Conservation (phyloP, 2,113 vertebrate species). For the Mola mola region DNA sequence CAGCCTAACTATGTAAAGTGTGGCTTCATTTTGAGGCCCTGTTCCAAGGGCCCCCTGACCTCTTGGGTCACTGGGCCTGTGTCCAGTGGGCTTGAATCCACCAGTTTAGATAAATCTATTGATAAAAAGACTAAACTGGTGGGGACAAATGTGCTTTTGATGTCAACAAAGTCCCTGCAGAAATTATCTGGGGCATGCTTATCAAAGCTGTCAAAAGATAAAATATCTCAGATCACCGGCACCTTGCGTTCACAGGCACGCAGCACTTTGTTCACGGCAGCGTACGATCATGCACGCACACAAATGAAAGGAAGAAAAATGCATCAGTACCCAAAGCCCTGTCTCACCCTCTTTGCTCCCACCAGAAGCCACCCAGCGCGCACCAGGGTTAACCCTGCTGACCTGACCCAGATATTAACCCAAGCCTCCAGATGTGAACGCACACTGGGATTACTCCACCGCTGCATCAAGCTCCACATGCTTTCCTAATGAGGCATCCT, state of each 20-base stretch:
- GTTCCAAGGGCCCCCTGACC: not conserved
- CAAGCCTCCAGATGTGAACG: slow-evolving; percentile 82
- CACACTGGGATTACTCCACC: slow-evolving; percentile 77
- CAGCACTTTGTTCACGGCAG: slow-evolving; percentile 39
- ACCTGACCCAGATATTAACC: slow-evolving; percentile 85
- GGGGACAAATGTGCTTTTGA: slow-evolving; percentile 33
- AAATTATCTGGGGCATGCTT: slow-evolving; percentile 31
- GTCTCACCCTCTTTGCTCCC: slow-evolving; percentile 29
- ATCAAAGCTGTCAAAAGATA: slow-evolving; percentile 19
- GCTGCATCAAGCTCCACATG: slow-evolving; percentile 75
- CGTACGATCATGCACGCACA: no score
- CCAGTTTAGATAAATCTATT: slow-evolving; percentile 7
- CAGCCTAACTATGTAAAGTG: not conserved
- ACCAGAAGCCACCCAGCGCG: slow-evolving; percentile 68
- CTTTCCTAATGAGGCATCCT: slow-evolving; percentile 79
- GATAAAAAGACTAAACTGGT: slow-evolving; percentile 25
- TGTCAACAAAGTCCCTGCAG: slow-evolving; percentile 27
- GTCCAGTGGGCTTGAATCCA: slow-evolving; percentile 3
- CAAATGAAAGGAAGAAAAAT: slow-evolving; percentile 13
- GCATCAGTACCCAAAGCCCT: slow-evolving; percentile 34
- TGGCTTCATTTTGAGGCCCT: no score
- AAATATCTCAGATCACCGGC: slow-evolving; percentile 9
- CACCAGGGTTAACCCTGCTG: slow-evolving; percentile 71
- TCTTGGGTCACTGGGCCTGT: not conserved
- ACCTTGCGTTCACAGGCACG: not conserved